Evolutionary conservation across 23 tunicate species (phyloP).

Genomic region (Styela clava): DNA sequence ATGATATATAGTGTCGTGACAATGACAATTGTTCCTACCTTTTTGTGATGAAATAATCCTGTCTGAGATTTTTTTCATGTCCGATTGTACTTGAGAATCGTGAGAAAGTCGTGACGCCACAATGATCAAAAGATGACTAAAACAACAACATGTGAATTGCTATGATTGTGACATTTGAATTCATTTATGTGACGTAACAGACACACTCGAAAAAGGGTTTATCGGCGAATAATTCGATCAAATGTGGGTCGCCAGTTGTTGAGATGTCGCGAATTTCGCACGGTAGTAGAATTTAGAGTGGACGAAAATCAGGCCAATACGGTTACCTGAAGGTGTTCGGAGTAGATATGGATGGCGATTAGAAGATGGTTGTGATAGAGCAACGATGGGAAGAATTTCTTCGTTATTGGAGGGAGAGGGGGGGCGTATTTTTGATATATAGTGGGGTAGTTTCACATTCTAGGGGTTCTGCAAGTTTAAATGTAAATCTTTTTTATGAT

Average conservation of each 20-base stretch:
- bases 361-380: too few relatives aligned
- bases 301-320: too few relatives aligned
- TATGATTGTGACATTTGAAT: not conserved
- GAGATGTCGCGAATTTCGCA: not conserved
- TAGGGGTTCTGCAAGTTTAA: too few relatives aligned
- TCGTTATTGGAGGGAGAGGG: too few relatives aligned
- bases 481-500: too few relatives aligned
- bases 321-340: too few relatives aligned
- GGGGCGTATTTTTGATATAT: too few relatives aligned
- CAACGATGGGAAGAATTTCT: too few relatives aligned
- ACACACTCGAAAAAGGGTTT: not conserved
- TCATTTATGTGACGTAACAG: slow-evolving; percentile 1
- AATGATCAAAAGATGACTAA: not conserved
- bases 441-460: too few relatives aligned
- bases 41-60: slow-evolving; percentile 8
- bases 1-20: not conserved
- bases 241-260: not conserved
- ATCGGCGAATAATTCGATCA: not conserved
- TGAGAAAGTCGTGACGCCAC: slow-evolving; percentile 21
- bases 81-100: slow-evolving; percentile 16
- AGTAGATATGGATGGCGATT: too few relatives aligned
- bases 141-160: not conserved
- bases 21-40: not conserved
- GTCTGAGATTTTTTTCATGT: slow-evolving; percentile 10
- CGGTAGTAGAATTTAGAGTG: too few relatives aligned